phyloP scores from a whole-genome alignment of 2,113 vertebrate genomes.

The Tachysurus vachellii region DNA sequence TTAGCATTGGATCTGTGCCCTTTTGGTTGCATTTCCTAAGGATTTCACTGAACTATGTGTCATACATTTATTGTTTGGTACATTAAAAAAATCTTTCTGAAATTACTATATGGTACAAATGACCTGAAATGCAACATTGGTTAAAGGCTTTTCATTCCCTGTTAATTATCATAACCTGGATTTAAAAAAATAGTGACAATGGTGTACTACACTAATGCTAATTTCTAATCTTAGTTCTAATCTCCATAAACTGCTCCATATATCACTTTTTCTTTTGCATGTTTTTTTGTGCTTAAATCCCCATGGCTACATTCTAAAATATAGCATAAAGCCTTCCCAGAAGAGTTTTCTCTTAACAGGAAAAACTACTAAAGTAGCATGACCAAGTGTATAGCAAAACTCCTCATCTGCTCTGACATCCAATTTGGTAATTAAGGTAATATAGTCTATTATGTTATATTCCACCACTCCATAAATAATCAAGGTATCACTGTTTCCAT shows the following conservation, averaged over 20 bases:
- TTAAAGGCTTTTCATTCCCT: not conserved
- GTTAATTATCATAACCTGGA: not conserved
- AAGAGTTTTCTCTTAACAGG: not conserved
- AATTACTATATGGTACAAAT: constrained; percentile 1
- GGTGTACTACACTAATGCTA: not conserved
- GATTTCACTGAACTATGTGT: not conserved
- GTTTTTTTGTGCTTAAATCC: not conserved
- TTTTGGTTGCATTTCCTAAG: not conserved
- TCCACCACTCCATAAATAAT: not conserved
- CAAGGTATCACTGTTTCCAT: not conserved
- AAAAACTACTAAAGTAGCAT: not conserved
- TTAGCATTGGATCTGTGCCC: not conserved
- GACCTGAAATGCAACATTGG: not conserved
- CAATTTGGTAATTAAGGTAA: not conserved
- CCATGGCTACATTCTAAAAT: not conserved
- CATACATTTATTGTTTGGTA: not conserved
- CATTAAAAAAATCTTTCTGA: not conserved
- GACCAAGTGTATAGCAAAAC: not conserved
- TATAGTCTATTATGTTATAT: not conserved
- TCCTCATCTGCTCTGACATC: not conserved
- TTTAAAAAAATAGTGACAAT: not conserved
- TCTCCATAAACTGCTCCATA: not conserved
- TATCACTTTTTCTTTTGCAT: not conserved
- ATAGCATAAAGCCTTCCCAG: not conserved
- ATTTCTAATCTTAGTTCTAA: not conserved